Conservation (phyloP, 37 sponge, comb jelly and placozoan genomes). For the Ianthella basta region DNA sequence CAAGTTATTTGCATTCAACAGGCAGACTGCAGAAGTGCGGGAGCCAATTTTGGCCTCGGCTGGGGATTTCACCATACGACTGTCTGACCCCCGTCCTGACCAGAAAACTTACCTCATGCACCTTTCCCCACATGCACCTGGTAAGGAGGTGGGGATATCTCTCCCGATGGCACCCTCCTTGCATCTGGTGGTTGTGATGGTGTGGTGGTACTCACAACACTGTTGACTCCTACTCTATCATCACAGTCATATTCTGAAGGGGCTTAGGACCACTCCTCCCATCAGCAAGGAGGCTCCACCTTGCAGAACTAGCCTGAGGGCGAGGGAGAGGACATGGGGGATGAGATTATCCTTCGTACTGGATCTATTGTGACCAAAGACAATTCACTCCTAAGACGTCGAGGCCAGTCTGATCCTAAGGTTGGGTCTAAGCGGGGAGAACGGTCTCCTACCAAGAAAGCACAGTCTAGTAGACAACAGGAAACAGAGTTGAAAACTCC, state of each 20-base stretch:
- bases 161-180: constrained; percentile 80
- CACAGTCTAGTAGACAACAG: background rate
- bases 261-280: background rate
- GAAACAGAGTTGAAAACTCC: background rate
- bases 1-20: constrained; percentile 71
- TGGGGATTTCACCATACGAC: constrained; percentile 62
- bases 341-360: constrained; percentile 6
- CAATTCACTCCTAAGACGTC: background rate
- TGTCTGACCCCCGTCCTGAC: constrained; percentile 72
- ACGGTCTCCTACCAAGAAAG: background rate
- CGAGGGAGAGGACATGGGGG: constrained; percentile 28
- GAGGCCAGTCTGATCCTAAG: background rate
- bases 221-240: constrained; percentile 50
- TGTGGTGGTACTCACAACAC: constrained; percentile 61
- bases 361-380: constrained; percentile 1
- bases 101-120: constrained; percentile 51
- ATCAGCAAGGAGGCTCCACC: background rate
- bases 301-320: constrained; percentile 1
- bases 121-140: constrained; percentile 51
- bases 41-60: constrained; percentile 73
- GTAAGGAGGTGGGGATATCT: constrained; percentile 81
- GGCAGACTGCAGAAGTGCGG: constrained; percentile 40
- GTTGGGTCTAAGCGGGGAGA: background rate
- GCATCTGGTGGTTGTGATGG: constrained; percentile 86
- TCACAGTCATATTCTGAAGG: constrained; percentile 22